Evolutionary conservation across 2,113 vertebrate species (phyloP).

Genomic region (Phoxinus phoxinus): DNA sequence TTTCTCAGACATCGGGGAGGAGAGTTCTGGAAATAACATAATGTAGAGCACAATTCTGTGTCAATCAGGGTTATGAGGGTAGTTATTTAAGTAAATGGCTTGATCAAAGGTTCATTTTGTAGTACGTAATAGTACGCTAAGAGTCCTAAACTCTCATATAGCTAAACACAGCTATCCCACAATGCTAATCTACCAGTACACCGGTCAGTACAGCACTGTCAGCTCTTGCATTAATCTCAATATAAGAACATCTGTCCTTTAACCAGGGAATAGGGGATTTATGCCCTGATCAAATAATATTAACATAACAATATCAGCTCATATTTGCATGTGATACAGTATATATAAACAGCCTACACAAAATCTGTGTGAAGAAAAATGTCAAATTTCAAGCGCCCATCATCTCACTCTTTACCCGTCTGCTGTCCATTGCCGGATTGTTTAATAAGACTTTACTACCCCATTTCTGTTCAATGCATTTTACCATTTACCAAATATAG

Average conservation of each 20-base stretch:
- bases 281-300: not conserved
- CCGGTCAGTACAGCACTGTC: not conserved
- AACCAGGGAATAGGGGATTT: not conserved
- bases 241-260: not conserved
- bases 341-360: too few relatives aligned
- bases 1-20: not conserved
- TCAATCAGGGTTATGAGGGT: slow-evolving; percentile 6
- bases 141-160: not conserved
- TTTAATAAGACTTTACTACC: too few relatives aligned
- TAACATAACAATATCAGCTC: not conserved
- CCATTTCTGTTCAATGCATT: not conserved
- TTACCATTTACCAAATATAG: not conserved
- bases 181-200: not conserved
- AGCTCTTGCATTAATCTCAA: slow-evolving; percentile 14
- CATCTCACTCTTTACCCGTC: not conserved
- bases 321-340: not conserved
- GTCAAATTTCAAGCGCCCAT: too few relatives aligned
- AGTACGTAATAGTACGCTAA: not conserved
- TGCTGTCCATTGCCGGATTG: not conserved
- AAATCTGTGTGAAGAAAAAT: too few relatives aligned
- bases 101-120: not conserved
- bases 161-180: not conserved
- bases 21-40: slow-evolving; percentile 25
- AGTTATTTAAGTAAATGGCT: slow-evolving; percentile 16
- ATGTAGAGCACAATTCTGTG: slow-evolving; percentile 6